Conservation (phyloP, 2,888 invertebrate species). For the Lepidocyrtoides sp. region DNA sequence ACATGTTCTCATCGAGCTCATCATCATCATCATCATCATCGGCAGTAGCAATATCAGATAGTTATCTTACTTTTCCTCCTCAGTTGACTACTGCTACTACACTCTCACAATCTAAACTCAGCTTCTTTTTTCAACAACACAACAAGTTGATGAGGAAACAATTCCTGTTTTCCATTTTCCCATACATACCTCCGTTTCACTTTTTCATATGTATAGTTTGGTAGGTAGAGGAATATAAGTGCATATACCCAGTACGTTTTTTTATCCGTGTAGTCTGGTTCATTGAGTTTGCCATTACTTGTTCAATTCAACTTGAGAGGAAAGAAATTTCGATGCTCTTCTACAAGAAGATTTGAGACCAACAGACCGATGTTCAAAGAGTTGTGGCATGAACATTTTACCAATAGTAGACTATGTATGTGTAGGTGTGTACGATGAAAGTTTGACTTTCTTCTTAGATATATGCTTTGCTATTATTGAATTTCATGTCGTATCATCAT, state of each 20-base stretch:
- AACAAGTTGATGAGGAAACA: slow-evolving; percentile 74
- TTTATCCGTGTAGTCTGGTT: slow-evolving; percentile 42
- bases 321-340: neutral
- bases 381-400: too few species aligned
- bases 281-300: slow-evolving; percentile 56
- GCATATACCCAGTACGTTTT: neutral
- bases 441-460: neutral
- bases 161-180: slow-evolving; percentile 52
- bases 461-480: neutral
- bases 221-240: too few species aligned
- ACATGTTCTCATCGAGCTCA: slow-evolving; percentile 22
- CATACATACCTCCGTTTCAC: neutral
- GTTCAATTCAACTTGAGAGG: neutral
- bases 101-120: neutral
- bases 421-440: neutral
- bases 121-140: slow-evolving; percentile 33
- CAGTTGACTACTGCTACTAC: neutral
- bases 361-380: neutral
- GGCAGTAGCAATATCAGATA: slow-evolving; percentile 3
- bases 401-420: too few species aligned
- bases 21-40: neutral
- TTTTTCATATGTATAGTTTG: neutral
- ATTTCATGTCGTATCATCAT: neutral
- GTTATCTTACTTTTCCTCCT: slow-evolving; percentile 37
- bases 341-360: slow-evolving; percentile 7